These are phyloP conservation scores for Geopemphigus sp. DNA, from an alignment of 1,140 invertebrate species.

Conservation along the genomic window DNA sequence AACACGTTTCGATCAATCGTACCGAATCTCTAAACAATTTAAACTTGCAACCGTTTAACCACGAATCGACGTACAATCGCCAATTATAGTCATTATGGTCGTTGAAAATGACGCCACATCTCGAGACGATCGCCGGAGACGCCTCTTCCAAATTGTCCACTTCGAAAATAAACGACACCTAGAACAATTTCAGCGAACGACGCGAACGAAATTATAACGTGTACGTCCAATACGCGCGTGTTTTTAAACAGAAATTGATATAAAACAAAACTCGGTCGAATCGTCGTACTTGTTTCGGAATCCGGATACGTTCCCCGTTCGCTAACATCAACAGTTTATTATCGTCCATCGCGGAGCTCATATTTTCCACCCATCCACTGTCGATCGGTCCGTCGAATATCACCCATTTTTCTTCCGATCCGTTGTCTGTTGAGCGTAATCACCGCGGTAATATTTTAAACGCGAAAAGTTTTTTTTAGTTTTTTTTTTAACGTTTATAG, in stretches of 20 bases:
- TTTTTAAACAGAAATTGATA: too few species aligned
- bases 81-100: slow-evolving; percentile 76
- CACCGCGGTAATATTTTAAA: too few species aligned
- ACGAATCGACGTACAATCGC: slow-evolving; percentile 54
- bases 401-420: slow-evolving; percentile 80
- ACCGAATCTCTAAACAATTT: background rate
- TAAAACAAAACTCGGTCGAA: too few species aligned
- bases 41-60: background rate
- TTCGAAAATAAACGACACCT: slow-evolving; percentile 93
- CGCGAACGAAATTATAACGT: too few species aligned
- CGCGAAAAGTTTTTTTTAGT: too few species aligned
- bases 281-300: slow-evolving; percentile 54
- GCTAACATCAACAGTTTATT: slow-evolving; percentile 83
- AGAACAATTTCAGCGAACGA: slow-evolving; percentile 53
- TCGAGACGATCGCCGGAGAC: slow-evolving; percentile 88
- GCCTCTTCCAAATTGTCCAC: slow-evolving; percentile 87
- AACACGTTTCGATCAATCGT: too few species aligned
- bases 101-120: slow-evolving; percentile 76
- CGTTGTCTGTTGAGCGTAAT: slow-evolving; percentile 57
- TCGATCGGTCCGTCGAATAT: slow-evolving; percentile 73
- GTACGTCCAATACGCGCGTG: too few species aligned
- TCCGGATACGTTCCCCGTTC: slow-evolving; percentile 77
- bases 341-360: slow-evolving; percentile 78
- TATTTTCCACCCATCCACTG: slow-evolving; percentile 75
- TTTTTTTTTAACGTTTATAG: too few species aligned